Evolutionary conservation across 2,113 vertebrate genomes (phyloP).

Genomic region (Pantherophis guttatus): DNA sequence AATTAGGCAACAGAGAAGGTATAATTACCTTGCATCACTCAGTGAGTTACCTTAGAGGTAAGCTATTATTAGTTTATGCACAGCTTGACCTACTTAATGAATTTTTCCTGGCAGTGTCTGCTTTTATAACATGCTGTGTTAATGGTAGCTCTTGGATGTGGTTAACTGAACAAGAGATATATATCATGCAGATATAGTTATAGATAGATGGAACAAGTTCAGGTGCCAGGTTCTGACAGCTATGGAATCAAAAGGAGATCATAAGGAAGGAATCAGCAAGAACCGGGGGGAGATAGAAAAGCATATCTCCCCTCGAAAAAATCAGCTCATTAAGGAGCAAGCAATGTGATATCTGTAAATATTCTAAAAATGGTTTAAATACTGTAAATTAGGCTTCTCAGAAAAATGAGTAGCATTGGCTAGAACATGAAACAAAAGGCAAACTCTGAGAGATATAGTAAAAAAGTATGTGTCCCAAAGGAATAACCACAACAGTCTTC

Average conservation of each 20-base stretch:
- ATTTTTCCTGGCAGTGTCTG: background rate
- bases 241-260: background rate
- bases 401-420: background rate
- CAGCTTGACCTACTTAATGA: constrained; percentile 21
- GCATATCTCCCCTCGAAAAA: background rate
- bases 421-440: background rate
- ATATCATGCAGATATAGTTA: background rate
- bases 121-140: constrained; percentile 4
- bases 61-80: constrained; percentile 29
- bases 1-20: constrained; percentile 18
- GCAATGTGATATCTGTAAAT: background rate
- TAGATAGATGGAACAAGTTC: background rate
- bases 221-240: background rate
- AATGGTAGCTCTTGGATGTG: background rate
- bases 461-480: background rate
- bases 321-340: background rate
- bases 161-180: background rate
- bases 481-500: background rate
- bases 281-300: background rate
- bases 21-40: constrained; percentile 11
- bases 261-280: background rate
- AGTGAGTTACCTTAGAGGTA: constrained; percentile 2
- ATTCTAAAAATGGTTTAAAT: background rate
- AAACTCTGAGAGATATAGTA: background rate
- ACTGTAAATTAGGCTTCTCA: background rate